These are phyloP conservation scores for Ochropleura leucogaster DNA, from an alignment of 2,888 invertebrate species.

Conservation along the genomic window DNA sequence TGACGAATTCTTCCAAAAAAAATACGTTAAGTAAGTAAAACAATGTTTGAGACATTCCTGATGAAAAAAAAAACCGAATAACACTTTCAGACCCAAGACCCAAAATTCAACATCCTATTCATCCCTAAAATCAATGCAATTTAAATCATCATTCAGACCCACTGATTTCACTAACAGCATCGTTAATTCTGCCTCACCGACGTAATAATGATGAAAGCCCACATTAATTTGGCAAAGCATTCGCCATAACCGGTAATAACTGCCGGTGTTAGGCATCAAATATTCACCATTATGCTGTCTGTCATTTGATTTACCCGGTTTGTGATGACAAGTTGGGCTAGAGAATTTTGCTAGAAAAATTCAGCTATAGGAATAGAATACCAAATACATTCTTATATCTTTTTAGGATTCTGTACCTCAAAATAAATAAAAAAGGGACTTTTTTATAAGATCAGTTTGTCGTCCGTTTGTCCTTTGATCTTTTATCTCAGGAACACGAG, in stretches of 20 bases:
- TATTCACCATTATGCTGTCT: slow-evolving; percentile 34
- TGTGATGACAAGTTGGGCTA: slow-evolving; percentile 8
- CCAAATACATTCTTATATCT: too few species aligned
- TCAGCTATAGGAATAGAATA: too few species aligned
- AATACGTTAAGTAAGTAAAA: too few species aligned
- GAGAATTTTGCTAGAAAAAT: not conserved
- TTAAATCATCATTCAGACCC: not conserved
- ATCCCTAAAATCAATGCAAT: not conserved
- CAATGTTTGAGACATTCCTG: too few species aligned
- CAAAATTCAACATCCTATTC: not conserved
- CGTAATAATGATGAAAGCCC: slow-evolving; percentile 39
- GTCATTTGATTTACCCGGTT: slow-evolving; percentile 34
- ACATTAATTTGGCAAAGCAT: slow-evolving; percentile 54
- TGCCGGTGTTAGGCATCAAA: slow-evolving; percentile 39
- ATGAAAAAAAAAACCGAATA: too few species aligned
- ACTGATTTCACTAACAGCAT: slow-evolving; percentile 1
- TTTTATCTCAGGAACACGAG: too few species aligned
- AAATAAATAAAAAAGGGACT: too few species aligned
- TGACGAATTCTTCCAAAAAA: not conserved
- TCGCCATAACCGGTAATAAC: slow-evolving; percentile 47
- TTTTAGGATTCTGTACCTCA: too few species aligned
- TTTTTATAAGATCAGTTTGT: too few species aligned
- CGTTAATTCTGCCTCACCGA: slow-evolving; percentile 45
- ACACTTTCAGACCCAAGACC: too few species aligned
- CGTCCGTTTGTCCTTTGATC: too few species aligned